A percentile compares a stretch with the other conserved stretches of the same genome.
phyloP scores from a whole-genome alignment of 1,140 invertebrate species.

The Conopomorpha cramerella region DNA sequence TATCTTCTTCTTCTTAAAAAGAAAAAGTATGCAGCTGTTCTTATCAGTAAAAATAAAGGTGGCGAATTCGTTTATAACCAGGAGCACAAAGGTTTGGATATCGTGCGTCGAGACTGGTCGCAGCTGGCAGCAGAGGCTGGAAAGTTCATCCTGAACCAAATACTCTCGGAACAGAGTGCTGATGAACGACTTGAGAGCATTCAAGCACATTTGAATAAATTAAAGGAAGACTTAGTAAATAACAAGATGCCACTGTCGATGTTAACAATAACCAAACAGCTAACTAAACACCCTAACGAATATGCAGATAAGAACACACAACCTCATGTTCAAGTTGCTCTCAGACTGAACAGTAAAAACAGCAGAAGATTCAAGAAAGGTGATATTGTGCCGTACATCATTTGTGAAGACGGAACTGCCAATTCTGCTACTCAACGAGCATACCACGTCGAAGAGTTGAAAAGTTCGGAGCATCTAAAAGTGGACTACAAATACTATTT shows the following conservation, averaged over 20 bases:
- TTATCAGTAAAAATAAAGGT: constrained; percentile 68
- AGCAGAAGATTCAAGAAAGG: constrained; percentile 87
- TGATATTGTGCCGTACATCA: constrained; percentile 94
- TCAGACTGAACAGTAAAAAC: constrained; percentile 80
- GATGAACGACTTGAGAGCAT: constrained; percentile 89
- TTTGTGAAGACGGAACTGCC: constrained; percentile 88
- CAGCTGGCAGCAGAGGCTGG: constrained; percentile 92
- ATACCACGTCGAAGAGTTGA: constrained; percentile 91
- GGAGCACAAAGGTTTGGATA: constrained; percentile 93
- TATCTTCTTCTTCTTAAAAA: constrained; percentile 95
- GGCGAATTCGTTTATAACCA: constrained; percentile 71
- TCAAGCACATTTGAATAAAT: constrained; percentile 68
- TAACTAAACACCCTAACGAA: constrained; percentile 93
- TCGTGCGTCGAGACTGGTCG: constrained; percentile 98
- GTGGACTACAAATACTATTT: constrained; percentile 86
- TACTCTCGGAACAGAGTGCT: constrained; percentile 77
- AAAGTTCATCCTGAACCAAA: constrained; percentile 83
- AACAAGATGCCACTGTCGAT: constrained; percentile 75
- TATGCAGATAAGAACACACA: constrained; percentile 85
- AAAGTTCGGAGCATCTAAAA: constrained; percentile 70
- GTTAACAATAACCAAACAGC: constrained; percentile 91
- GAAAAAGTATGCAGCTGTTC: constrained; percentile 98
- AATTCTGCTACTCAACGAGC: constrained; percentile 87
- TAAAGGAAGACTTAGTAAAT: constrained; percentile 71
- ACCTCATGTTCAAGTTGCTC: constrained; percentile 92